These are phyloP conservation scores for Sparidentex hasta DNA, from an alignment of 2,797 vertebrate genomes.

Conservation along the genomic window DNA sequence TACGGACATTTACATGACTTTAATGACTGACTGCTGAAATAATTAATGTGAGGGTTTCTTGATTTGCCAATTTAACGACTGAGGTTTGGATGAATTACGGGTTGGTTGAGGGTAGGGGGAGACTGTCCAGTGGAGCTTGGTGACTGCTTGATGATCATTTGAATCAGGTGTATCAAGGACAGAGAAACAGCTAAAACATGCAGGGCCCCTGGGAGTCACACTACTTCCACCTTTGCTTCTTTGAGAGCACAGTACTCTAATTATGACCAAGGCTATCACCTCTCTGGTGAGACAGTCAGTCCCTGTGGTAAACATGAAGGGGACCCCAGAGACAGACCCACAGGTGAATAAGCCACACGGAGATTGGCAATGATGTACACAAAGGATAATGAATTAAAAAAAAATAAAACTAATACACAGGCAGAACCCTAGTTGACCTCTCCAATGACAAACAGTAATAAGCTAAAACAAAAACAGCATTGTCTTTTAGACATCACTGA, in stretches of 20 bases:
- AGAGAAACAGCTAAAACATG: too few relatives aligned
- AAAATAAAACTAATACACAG: not conserved
- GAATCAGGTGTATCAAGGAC: too few relatives aligned
- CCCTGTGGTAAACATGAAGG: not conserved
- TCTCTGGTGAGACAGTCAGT: not conserved
- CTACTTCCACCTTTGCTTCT: not conserved
- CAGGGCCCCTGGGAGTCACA: not conserved
- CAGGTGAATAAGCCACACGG: not conserved
- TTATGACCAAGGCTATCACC: not conserved
- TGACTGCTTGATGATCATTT: too few relatives aligned
- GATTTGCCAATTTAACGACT: not conserved
- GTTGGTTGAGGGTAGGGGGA: not conserved
- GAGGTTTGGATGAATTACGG: not conserved
- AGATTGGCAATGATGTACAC: not conserved
- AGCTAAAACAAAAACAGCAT: constrained; percentile 5
- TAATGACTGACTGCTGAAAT: too few relatives aligned
- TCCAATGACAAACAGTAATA: constrained; percentile 21
- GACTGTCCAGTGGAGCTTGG: too few relatives aligned
- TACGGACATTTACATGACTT: too few relatives aligned
- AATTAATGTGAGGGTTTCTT: not conserved
- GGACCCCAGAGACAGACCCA: not conserved
- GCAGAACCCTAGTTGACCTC: constrained; percentile 25
- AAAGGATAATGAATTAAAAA: constrained; percentile 8
- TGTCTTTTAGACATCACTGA: constrained; percentile 29
- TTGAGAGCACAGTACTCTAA: not conserved